Percentiles rank a stretch among this genome's conserved stretches.
phyloP scores from a whole-genome alignment of 1,140 invertebrate genomes.

The Eumaeus atala region DNA sequence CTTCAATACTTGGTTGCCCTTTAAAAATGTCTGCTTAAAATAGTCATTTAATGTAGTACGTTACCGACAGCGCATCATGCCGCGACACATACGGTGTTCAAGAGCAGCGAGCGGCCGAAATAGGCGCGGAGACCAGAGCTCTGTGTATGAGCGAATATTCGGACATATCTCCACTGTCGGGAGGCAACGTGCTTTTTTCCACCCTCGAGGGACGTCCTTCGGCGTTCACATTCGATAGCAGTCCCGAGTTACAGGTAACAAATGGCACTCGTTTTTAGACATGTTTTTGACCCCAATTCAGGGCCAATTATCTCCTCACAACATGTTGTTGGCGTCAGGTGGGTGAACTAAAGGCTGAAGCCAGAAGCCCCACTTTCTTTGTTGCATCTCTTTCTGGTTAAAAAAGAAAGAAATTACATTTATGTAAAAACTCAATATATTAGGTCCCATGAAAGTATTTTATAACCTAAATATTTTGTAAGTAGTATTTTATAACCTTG shows the following conservation, averaged over 20 bases:
- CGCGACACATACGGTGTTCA: conserved; percentile 90
- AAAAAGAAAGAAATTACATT: not conserved
- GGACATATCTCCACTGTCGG: conserved; percentile 95
- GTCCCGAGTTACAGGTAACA: conserved; percentile 87
- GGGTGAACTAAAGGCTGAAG: too few relatives aligned
- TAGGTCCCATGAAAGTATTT: not conserved
- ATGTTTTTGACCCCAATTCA: too few relatives aligned
- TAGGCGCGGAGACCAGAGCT: conserved; percentile 88
- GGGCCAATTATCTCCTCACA: too few relatives aligned
- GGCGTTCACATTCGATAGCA: conserved; percentile 92
- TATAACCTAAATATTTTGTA: too few relatives aligned
- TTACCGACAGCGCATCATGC: conserved; percentile 84
- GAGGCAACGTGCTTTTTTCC: conserved; percentile 96
- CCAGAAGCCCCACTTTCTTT: too few relatives aligned
- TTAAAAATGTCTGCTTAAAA: not conserved
- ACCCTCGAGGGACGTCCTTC: conserved; percentile 96
- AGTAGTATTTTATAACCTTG: too few relatives aligned
- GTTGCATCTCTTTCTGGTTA: too few relatives aligned
- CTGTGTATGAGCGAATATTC: conserved; percentile 97
- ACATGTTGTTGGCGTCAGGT: too few relatives aligned
- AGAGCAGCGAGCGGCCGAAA: conserved; percentile 80
- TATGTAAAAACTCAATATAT: too few relatives aligned
- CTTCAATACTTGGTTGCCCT: too few relatives aligned
- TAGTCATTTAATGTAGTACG: not conserved
- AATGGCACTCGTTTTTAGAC: too few relatives aligned